Base-by-base conservation (phyloP, 1,140 invertebrate genomes). In the Saccostrea cuccullata region DNA sequence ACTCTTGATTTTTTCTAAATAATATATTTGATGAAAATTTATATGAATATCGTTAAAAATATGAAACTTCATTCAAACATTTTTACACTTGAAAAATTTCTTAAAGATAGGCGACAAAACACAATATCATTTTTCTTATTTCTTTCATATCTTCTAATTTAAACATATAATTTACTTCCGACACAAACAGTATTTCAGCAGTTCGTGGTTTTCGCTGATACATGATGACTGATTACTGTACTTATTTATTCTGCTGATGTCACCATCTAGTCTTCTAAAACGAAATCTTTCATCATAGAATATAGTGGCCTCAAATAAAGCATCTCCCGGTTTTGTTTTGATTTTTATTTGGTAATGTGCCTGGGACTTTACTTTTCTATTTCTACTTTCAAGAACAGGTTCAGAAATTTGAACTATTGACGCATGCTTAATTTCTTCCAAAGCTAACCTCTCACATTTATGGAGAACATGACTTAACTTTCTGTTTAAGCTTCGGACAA, bases 171-270 rank as follows among this genome's bases (percentile, higher is more conserved):
- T 36, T 36, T 36, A 36, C 30, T 36, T 36, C 85, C 23, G 56
- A 84, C 91, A 91, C 30, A 91, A 93, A 87, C 94, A 95, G 85
- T 92, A 94, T 64, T 93, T 92, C 84, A 92, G 91, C 17, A 94
- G 89, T 12, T 82, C 87, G 13, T 87, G 87, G 82, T 64, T 70
- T 17, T 67, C 47, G 12, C 47, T 47, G 47, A 88, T 64, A 86
- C 87, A 88, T 13, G 23, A 13, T 40, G 88, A 89, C 58, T 89
- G 88, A 23, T 89, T 83, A 2, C 85, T 82, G 13, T 89, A 89
- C n/a, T 58, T 55, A 84, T 89, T 89, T 20, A 86, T 86, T 73
- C 88, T 83, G 30, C 30, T 84, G 2, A 89, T 89, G 40, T 86
- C 85, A 0, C 88, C 85, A 26, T 84, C 12, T 5, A 82, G 20